These are phyloP conservation scores for Campoplex nolae DNA, from an alignment of 2,888 invertebrate genomes.

Conservation along the genomic window DNA sequence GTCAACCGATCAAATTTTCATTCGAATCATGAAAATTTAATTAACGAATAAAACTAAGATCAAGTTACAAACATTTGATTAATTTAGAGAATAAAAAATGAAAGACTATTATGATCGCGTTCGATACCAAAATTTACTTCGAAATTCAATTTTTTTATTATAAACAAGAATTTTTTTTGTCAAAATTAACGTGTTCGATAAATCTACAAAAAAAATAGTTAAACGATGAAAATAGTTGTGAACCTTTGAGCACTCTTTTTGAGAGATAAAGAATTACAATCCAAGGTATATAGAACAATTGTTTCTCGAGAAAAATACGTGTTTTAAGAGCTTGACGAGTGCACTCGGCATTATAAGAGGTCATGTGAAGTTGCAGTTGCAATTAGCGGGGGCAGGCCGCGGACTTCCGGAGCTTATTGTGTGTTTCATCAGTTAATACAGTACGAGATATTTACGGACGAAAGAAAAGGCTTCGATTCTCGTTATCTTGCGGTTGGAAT, in stretches of 20 bases:
- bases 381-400: conserved; percentile 82
- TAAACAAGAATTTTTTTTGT: not conserved
- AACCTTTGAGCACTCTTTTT: not conserved
- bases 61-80: too few species aligned
- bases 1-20: too few species aligned
- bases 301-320: conserved; percentile 1
- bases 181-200: not conserved
- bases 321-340: conserved; percentile 37
- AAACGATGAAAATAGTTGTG: not conserved
- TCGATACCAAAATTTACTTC: too few species aligned
- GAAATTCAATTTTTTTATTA: too few species aligned
- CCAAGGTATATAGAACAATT: not conserved
- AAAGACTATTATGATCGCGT: too few species aligned
- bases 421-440: conserved; percentile 56
- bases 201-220: not conserved
- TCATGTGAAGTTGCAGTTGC: conserved; percentile 80
- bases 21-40: too few species aligned
- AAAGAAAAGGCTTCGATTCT: not conserved
- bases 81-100: too few species aligned
- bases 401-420: conserved; percentile 80
- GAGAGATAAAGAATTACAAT: not conserved
- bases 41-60: too few species aligned
- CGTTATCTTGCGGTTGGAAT: not conserved
- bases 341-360: conserved; percentile 69
- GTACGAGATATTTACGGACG: conserved; percentile 1